Base-by-base conservation (phyloP, 2,888 invertebrate genomes). In the Coleophora deauratella region DNA sequence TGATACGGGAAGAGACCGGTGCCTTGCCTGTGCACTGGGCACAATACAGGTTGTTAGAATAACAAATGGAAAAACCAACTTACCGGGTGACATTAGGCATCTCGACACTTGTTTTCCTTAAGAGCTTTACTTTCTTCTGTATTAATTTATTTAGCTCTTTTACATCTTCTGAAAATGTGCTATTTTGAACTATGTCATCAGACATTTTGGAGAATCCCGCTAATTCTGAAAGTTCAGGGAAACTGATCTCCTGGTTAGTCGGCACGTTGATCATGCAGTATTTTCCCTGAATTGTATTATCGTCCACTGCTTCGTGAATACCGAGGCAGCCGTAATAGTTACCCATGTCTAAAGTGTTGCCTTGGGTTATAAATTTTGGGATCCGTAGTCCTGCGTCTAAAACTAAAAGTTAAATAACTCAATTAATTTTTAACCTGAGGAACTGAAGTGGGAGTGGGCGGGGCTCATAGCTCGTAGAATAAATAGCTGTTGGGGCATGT, bases 201-300 rank as follows among this genome's bases (percentile, higher is more conserved):
- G n/a, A n/a, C n/a, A n/a, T n/a, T n/a, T n/a, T n/a, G n/a, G n/a
- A n/a, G n/a, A n/a, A n/a, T n/a, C n/a, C n/a, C 12, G 35, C 30
- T 2, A 31, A 27, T 28, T 41, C 35, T 13, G 55, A 54, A 36
- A 49, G 52, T 2, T 54, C 55, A 9, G 65, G 62, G 12, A 51
- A n/a, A 4, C 27, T 27, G 10, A 59, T 35, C 3, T 54, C 42
- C 46, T 72, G 68, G 7, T 50, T 36, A 7, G 68, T 15, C 2
- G 77, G 74, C 2, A 73, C 42, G 1, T 45, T 33, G 30, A 78
- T 61, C 41, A 66, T 60, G 41, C 86, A 85, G 48, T 63, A 72
- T 51, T 78, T 78, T 9, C 78, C 78, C 49, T 68, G 57, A 7
- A 77, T 58, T 0, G 51, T 45, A 9, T 60, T 64, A 13, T 51